Base-by-base conservation (phyloP, 2,113 vertebrate genomes). In the Rafetus swinhoei region DNA sequence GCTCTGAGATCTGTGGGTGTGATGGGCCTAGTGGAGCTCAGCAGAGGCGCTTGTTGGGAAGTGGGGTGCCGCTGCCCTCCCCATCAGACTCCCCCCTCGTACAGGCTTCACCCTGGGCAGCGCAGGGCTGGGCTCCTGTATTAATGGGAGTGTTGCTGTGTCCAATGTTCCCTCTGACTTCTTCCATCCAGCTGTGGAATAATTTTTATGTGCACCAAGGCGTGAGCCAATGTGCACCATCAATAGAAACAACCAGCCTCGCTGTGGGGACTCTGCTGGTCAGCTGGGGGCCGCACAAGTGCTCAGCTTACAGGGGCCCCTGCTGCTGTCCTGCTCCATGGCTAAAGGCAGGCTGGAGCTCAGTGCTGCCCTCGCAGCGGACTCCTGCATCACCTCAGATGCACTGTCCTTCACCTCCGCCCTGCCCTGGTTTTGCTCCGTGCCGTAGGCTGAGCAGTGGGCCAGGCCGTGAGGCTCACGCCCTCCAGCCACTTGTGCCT, bases 111-210 rank as follows among this genome's bases (percentile, higher is more conserved):
- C 16, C 29, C 62, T 32, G 62, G 62, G 62, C 29, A 65, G 62
- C 7, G 16, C 14, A 60, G 14, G 60, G 12, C 25, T 0, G n/a
- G 1, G 0, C 3, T 72, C 65, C n/a, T 19, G 65, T 9, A 69
- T 24, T 57, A 57, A 22, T 24, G 56, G 56, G 56, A 18, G 16
- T 10, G n/a, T 45, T 45, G 39, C 39, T 45, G 39, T 45, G 39
- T 45, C 39, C 39, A 45, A 3, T 45, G 39, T 45, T 45, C 39
- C 39, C 39, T 45, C 39, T 45, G 39, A 45, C 39, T 3, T 4
- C 39, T 45, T 45, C 39, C 39, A 45, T 45, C 39, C 39, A 45
- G 3, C 39, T 45, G 39, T 3, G 39, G 39, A 45, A 45, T 45
- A 45, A 45, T n/a, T n/a, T 5, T 45, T 45, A 45, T 45, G 39